Percentiles rank a stretch among this genome's conserved stretches.
Conservation (phyloP, 2,888 invertebrate genomes). For the Phragmatobia fuliginosa region DNA sequence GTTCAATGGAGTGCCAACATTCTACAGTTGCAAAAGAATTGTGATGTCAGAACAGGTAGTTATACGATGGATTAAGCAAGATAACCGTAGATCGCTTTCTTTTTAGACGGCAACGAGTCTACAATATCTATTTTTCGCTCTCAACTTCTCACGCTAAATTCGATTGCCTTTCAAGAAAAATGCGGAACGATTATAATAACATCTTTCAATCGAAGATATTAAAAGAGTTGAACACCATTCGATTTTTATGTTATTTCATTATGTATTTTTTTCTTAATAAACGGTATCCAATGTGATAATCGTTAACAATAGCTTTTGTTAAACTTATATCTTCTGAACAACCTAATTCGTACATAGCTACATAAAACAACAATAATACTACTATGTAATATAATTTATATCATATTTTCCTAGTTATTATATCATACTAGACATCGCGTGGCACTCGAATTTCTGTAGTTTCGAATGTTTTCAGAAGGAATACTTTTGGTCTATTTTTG, state of each 20-base stretch:
- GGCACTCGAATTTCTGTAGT: too few species aligned
- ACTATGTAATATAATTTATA: neutral
- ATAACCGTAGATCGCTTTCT: conserved; percentile 71
- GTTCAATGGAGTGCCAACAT: conserved; percentile 44
- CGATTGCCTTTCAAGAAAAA: conserved; percentile 53
- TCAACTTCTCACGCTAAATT: conserved; percentile 59
- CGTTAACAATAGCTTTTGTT: neutral
- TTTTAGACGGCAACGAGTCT: conserved; percentile 61
- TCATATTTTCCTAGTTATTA: neutral
- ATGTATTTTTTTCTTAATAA: neutral
- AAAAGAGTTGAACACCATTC: neutral
- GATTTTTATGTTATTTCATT: too few species aligned
- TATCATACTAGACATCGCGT: neutral
- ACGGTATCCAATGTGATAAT: neutral
- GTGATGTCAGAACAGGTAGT: conserved; percentile 60
- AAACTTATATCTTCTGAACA: neutral
- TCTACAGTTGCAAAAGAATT: conserved; percentile 57
- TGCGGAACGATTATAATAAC: conserved; percentile 55
- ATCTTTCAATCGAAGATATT: conserved; percentile 8
- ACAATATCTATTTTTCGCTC: conserved; percentile 61
- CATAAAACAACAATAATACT: neutral
- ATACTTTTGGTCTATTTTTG: too few species aligned
- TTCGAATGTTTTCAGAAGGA: too few species aligned
- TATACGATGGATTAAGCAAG: conserved; percentile 67
- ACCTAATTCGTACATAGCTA: neutral